Percentiles rank a stretch among this genome's conserved stretches.
Evolutionary conservation across 2,113 vertebrate genomes (phyloP).

Genomic region (Siniperca knerii): DNA sequence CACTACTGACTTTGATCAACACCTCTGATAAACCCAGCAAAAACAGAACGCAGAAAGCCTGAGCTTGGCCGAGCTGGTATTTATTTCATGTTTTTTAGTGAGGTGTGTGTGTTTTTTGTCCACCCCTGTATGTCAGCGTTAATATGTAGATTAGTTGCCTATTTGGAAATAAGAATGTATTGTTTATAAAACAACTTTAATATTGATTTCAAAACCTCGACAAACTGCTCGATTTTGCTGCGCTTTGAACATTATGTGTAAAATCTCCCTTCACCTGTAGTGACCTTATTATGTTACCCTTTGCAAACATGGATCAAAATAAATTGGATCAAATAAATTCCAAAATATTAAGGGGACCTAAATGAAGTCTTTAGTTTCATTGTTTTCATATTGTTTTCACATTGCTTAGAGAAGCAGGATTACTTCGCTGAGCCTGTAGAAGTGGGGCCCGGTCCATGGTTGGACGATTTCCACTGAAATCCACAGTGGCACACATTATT

Average conservation of each 20-base stretch:
- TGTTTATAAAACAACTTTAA: neutral
- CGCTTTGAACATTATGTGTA: neutral
- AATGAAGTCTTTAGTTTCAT: neutral
- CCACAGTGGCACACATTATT: constrained; percentile 60
- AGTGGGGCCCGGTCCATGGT: constrained; percentile 12
- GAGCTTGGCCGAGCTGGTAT: neutral
- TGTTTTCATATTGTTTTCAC: constrained; percentile 17
- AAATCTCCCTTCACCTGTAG: neutral
- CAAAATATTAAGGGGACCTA: neutral
- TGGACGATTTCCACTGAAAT: constrained; percentile 54
- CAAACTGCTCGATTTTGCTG: neutral
- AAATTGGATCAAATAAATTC: neutral
- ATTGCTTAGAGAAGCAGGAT: constrained; percentile 52
- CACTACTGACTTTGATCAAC: neutral
- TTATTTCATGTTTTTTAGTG: neutral
- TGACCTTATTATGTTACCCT: neutral
- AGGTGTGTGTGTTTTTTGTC: neutral
- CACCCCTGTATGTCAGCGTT: neutral
- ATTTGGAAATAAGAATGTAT: neutral
- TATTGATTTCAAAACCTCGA: neutral
- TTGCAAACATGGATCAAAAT: neutral
- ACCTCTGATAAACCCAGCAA: neutral
- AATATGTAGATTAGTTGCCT: neutral
- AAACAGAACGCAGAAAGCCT: neutral
- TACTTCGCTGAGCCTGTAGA: constrained; percentile 53